Evolutionary conservation across 2,888 invertebrate species (phyloP).

Genomic region (Cheilosia vernalis): DNA sequence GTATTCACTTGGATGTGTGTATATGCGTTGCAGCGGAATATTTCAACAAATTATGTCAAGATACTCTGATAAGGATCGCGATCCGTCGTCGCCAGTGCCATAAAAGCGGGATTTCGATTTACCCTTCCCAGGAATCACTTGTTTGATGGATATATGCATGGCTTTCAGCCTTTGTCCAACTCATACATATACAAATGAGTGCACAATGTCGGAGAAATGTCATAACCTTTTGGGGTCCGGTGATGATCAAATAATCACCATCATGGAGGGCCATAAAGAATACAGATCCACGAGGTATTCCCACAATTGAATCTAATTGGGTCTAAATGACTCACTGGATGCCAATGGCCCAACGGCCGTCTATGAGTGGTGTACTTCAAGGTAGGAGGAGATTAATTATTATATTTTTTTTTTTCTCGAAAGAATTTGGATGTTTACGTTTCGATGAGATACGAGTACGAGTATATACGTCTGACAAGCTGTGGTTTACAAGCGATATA

Average conservation of each 20-base stretch:
- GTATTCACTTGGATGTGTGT: slow-evolving; percentile 28
- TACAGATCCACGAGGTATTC: slow-evolving; percentile 12
- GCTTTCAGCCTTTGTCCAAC: slow-evolving; percentile 33
- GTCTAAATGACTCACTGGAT: slow-evolving; percentile 64
- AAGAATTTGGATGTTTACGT: slow-evolving; percentile 48
- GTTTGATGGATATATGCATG: slow-evolving; percentile 20
- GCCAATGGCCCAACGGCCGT: slow-evolving; percentile 4
- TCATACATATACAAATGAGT: slow-evolving; percentile 41
- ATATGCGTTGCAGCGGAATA: slow-evolving; percentile 28
- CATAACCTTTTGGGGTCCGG: slow-evolving; percentile 53
- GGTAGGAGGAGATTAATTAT: slow-evolving; percentile 42
- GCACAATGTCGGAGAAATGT: slow-evolving; percentile 39
- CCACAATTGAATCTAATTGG: slow-evolving; percentile 72
- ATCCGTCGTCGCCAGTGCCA: slow-evolving; percentile 37
- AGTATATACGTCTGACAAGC: slow-evolving; percentile 2
- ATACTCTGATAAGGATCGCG: slow-evolving; percentile 50
- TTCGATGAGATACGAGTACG: not conserved
- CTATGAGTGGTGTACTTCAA: slow-evolving; percentile 37
- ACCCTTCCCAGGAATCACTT: slow-evolving; percentile 54
- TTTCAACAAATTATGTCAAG: slow-evolving; percentile 61
- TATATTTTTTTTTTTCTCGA: slow-evolving; percentile 18
- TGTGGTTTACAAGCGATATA: slow-evolving; percentile 32
- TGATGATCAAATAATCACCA: slow-evolving; percentile 33
- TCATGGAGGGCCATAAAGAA: slow-evolving; percentile 44
- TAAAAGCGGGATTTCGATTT: slow-evolving; percentile 25